Evolutionary conservation across 2,797 vertebrate genomes (phyloP), one percentile per base, ranked within the genome.

Genomic region (Gambusia yucatana): DNA sequence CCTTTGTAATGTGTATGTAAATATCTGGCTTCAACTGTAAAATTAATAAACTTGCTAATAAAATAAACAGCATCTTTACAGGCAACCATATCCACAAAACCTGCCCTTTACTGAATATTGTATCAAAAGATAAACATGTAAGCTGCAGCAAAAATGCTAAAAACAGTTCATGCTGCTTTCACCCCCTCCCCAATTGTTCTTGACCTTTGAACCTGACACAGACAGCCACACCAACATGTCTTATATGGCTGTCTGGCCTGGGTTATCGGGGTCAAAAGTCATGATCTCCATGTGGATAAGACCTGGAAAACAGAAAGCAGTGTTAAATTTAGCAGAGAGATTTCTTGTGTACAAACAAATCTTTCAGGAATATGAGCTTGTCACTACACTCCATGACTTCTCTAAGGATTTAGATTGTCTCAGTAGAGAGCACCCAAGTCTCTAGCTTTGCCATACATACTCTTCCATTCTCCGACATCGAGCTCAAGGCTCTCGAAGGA

Each of bases 261-360:
- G 96, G 84, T 96, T 94, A 50, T 93, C 90, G 43, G 95, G 94
- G 85, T 96, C 95, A 69, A 96, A 97, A 72, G 95, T 96, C 96
- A 96, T 96, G 67, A 96, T 96, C 90, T 97, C 96, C 96, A 97
- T 96, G 86, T 97, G 96, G 88, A 96, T 95, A 50, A 97, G 95
- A 88, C 96, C 95, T 96, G 74, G 55, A 69, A 69, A 73, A 75
- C 28, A 77, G 0, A 79, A 30, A 82, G n/a, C 25, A 67, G 1
- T n/a, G 11, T 74, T 25, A 39, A 41, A 25, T 41, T 25, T 41
- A 36, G 30, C 10, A 67, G 36, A 67, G 20, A 36, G 36, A 36
- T 63, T 7, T 9, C 30, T 33, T 20, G 28, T 16, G 61, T 74
- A 36, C 61, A 72, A 77, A 57, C 1, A 69, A 41, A 71, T n/a